A percentile compares a stretch with the other conserved stretches of the same genome.
Evolutionary conservation across 2,113 vertebrate genomes (phyloP).

Genomic region (Mionectes macconnelli): DNA sequence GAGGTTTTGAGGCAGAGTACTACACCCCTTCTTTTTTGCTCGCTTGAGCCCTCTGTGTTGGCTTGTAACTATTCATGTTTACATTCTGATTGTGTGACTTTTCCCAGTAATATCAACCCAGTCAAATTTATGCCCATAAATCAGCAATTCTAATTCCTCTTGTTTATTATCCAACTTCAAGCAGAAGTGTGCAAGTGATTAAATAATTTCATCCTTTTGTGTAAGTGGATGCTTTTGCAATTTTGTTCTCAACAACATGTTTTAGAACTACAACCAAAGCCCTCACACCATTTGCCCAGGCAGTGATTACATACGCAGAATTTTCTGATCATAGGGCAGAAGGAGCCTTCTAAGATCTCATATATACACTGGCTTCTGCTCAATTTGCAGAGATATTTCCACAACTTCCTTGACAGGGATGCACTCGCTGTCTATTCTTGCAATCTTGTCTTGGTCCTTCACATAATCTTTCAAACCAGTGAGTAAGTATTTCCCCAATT

Average conservation of each 20-base stretch:
- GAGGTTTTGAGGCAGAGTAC: not conserved
- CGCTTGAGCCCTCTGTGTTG: not conserved
- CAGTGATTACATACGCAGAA: not conserved
- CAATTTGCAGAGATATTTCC: not conserved
- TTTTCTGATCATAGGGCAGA: not conserved
- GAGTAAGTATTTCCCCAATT: not conserved
- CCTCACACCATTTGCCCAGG: not conserved
- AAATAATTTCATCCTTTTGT: not conserved
- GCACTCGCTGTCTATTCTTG: not conserved
- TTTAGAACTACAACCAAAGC: not conserved
- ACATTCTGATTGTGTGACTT: not conserved
- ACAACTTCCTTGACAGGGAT: not conserved
- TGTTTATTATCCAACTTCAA: not conserved
- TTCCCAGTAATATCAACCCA: not conserved
- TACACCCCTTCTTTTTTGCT: not conserved
- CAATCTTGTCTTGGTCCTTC: not conserved
- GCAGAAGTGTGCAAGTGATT: not conserved
- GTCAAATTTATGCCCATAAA: conserved; percentile 8
- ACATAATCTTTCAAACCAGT: not conserved
- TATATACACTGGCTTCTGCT: not conserved
- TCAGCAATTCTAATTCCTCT: conserved; percentile 31
- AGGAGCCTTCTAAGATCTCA: not conserved
- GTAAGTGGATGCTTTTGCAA: not conserved
- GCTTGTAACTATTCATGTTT: not conserved
- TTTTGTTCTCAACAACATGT: not conserved